Percentiles rank a stretch among this genome's conserved stretches.
Evolutionary conservation across 2,888 invertebrate species (phyloP).

Genomic region (Apamea monoglypha): DNA sequence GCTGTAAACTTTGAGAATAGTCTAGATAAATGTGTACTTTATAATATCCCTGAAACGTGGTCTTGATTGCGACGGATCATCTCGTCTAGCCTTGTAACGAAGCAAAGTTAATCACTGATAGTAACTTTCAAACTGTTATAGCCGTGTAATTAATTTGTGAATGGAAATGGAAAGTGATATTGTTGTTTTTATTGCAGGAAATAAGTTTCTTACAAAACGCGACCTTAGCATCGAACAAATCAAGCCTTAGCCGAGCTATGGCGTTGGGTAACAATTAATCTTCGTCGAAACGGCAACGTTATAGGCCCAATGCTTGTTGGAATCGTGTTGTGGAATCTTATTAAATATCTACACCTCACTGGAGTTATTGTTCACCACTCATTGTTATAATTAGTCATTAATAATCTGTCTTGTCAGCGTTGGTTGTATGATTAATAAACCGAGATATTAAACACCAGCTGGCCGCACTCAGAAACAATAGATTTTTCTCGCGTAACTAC

Average conservation of each 20-base stretch:
- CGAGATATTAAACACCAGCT: constrained; percentile 72
- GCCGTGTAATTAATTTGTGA: constrained; percentile 62
- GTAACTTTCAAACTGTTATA: constrained; percentile 63
- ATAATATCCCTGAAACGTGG: constrained; percentile 59
- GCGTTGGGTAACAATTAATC: constrained; percentile 82
- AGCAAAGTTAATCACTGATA: constrained; percentile 45
- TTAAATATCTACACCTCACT: constrained; percentile 82
- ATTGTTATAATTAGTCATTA: constrained; percentile 86
- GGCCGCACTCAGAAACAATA: constrained; percentile 63
- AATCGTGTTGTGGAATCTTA: constrained; percentile 86
- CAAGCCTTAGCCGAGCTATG: constrained; percentile 73
- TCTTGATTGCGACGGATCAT: constrained; percentile 54
- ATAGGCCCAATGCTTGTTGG: constrained; percentile 82
- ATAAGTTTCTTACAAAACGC: constrained; percentile 69
- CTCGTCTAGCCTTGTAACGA: constrained; percentile 64
- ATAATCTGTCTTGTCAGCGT: constrained; percentile 83
- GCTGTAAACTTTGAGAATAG: constrained; percentile 44
- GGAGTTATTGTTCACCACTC: constrained; percentile 84
- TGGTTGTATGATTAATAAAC: constrained; percentile 80
- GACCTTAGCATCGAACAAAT: constrained; percentile 74
- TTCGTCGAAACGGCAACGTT: constrained; percentile 83
- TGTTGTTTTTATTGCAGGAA: constrained; percentile 65
- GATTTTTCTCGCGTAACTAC: constrained; percentile 58
- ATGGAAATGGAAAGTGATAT: constrained; percentile 69
- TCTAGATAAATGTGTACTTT: constrained; percentile 57